Percentiles rank a stretch among this genome's conserved stretches.
These are phyloP conservation scores for Peromyscus californicus DNA, from an alignment of 2,113 vertebrate genomes.

Conservation along the genomic window DNA sequence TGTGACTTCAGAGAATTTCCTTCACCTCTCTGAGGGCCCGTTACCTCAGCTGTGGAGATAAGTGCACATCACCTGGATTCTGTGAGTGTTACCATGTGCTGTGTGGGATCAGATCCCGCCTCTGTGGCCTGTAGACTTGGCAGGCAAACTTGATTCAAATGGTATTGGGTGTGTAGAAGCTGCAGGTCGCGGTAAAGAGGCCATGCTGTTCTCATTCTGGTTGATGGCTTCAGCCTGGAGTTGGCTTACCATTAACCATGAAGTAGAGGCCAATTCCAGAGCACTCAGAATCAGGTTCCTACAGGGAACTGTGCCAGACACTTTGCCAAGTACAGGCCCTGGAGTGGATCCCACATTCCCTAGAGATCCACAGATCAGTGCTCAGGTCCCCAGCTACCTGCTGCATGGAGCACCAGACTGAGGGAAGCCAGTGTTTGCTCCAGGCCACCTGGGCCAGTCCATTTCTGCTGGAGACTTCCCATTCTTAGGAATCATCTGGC, in stretches of 20 bases:
- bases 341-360: fast-evolving
- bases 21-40: no score
- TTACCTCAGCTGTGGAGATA: neutral
- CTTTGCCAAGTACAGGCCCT: neutral
- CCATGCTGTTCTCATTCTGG: neutral
- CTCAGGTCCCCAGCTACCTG: neutral
- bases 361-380: neutral
- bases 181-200: no score
- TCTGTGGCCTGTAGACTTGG: neutral
- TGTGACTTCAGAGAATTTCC: neutral
- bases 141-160: no score
- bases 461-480: neutral
- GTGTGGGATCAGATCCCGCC: neutral
- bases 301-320: neutral
- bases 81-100: neutral
- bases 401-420: neutral
- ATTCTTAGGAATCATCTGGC: neutral
- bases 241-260: no score
- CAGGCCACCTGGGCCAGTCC: fast-evolving
- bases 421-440: neutral
- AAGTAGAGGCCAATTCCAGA: neutral
- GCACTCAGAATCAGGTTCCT: neutral
- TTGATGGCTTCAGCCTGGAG: no score
- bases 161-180: no score
- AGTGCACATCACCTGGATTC: no score